Percentiles rank a stretch among this genome's conserved stretches.
These are phyloP conservation scores for Thinocorus orbignyianus DNA, from an alignment of 2,113 vertebrate genomes.

Conservation along the genomic window DNA sequence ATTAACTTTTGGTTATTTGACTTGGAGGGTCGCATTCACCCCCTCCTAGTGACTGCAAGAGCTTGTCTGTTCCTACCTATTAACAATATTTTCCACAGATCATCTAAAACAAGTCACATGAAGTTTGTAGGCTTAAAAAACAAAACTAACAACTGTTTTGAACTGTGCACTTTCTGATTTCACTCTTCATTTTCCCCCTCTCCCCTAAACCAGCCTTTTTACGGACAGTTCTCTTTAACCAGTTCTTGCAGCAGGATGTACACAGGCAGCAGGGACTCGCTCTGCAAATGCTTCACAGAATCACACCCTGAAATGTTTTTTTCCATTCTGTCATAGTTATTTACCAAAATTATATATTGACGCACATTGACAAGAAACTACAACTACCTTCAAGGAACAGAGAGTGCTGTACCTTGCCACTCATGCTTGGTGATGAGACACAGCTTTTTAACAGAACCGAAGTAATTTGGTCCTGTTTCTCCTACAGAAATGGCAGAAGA, in stretches of 20 bases:
- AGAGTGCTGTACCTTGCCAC: not conserved
- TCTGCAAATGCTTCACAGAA: not conserved
- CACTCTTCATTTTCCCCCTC: not conserved
- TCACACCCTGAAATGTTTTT: not conserved
- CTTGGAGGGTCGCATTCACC: not conserved
- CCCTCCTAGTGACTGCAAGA: not conserved
- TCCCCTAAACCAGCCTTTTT: not conserved
- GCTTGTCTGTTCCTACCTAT: not conserved
- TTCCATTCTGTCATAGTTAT: not conserved
- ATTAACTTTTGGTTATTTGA: constrained; percentile 57
- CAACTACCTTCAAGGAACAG: not conserved
- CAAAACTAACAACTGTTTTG: not conserved
- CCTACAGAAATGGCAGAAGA: not conserved
- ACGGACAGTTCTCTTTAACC: not conserved
- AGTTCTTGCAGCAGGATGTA: not conserved
- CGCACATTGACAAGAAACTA: not conserved
- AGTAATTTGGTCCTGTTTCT: not conserved
- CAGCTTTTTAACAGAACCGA: not conserved
- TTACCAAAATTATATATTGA: not conserved
- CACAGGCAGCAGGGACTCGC: not conserved
- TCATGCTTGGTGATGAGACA: not conserved
- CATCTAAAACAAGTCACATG: not conserved
- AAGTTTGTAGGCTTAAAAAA: not conserved
- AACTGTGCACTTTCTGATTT: not conserved
- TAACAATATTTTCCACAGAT: not conserved